Percentiles rank a stretch among this genome's conserved stretches.
phyloP scores from a whole-genome alignment of 1,140 invertebrate species.

The Drosophila punjabiensis region DNA sequence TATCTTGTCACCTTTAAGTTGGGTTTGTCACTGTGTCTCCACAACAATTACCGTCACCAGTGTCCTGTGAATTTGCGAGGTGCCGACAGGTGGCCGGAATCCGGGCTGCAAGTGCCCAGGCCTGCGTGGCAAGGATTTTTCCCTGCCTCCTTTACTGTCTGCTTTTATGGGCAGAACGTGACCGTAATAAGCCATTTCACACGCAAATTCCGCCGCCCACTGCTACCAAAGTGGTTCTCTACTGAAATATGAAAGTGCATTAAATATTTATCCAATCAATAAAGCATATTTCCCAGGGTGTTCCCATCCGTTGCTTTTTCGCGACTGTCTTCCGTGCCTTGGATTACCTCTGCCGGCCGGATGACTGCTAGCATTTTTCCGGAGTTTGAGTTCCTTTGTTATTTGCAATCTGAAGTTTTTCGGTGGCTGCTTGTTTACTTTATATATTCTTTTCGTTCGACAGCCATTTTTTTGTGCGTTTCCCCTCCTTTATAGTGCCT shows the following conservation, averaged over 20 bases:
- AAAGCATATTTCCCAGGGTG: slow-evolving; percentile 42
- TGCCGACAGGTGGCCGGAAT: slow-evolving; percentile 21
- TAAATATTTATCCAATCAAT: slow-evolving; percentile 57
- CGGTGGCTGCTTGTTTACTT: slow-evolving; percentile 25
- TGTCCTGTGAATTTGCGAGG: neutral
- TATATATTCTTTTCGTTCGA: slow-evolving; percentile 28
- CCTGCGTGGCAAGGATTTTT: slow-evolving; percentile 3
- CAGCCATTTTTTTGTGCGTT: slow-evolving; percentile 1
- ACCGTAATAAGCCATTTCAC: slow-evolving; percentile 49
- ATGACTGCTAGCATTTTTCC: slow-evolving; percentile 16
- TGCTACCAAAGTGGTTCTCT: slow-evolving; percentile 4
- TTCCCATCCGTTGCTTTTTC: slow-evolving; percentile 5
- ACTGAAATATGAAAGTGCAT: slow-evolving; percentile 42
- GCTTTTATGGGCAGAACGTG: slow-evolving; percentile 42
- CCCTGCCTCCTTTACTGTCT: neutral
- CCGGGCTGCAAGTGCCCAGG: neutral
- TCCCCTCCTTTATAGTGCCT: slow-evolving; percentile 1
- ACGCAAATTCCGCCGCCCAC: slow-evolving; percentile 33
- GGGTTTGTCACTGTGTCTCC: neutral
- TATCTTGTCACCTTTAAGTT: neutral
- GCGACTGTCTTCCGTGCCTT: slow-evolving; percentile 1
- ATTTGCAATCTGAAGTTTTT: slow-evolving; percentile 46
- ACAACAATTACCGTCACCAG: neutral
- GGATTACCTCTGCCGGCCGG: slow-evolving; percentile 11
- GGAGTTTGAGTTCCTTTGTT: slow-evolving; percentile 25